These are phyloP conservation scores for Cataglyphis hispanica DNA, from an alignment of 1,140 invertebrate species.

Conservation along the genomic window DNA sequence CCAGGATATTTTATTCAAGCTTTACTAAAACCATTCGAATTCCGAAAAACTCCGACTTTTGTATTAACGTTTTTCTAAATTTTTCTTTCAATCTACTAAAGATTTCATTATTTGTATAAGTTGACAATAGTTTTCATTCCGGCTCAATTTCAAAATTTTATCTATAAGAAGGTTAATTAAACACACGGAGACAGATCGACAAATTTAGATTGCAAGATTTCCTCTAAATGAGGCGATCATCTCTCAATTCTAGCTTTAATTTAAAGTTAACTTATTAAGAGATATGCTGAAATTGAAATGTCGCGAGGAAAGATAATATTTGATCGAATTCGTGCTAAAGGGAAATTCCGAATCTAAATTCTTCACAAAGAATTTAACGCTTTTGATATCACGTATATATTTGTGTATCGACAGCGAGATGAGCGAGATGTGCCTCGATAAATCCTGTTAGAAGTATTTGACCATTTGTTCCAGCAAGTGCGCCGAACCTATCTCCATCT, in stretches of 20 bases:
- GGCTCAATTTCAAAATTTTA: background rate
- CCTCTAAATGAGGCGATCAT: background rate
- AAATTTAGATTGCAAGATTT: background rate
- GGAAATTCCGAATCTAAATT: background rate
- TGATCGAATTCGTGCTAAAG: background rate
- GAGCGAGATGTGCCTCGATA: background rate
- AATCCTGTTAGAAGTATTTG: constrained; percentile 25
- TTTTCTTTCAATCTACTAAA: constrained; percentile 69
- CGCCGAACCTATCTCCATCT: constrained; percentile 33
- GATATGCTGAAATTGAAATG: background rate
- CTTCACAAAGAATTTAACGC: background rate
- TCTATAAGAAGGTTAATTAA: background rate
- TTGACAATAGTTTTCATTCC: background rate
- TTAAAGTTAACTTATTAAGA: background rate
- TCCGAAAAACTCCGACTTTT: too few species aligned
- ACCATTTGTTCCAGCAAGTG: constrained; percentile 55
- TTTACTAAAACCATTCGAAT: constrained; percentile 68
- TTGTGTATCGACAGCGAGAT: background rate
- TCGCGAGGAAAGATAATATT: background rate
- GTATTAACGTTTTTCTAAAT: constrained; percentile 65
- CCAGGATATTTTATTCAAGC: constrained; percentile 52
- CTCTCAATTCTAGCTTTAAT: background rate
- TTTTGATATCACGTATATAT: background rate
- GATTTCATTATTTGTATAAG: background rate
- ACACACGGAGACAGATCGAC: background rate